Base-by-base conservation (phyloP, 2,888 invertebrate genomes). In the Anoplius nigerrimus region DNA sequence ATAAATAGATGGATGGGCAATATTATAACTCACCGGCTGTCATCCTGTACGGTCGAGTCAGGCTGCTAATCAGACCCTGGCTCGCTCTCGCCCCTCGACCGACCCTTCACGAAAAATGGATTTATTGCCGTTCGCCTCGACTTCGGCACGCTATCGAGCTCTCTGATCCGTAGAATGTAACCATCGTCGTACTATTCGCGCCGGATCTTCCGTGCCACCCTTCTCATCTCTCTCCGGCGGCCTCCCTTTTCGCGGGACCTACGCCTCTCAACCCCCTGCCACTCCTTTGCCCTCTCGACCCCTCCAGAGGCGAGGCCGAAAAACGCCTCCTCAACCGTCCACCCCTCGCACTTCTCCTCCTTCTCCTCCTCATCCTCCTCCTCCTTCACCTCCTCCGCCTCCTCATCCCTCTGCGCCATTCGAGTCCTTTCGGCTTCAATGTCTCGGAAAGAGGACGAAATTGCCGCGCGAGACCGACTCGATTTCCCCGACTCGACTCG, bases 1-100 rank as follows among this genome's bases (percentile, higher is more conserved):
- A 88, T 88, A 88, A 88, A 88, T 88, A 88, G 88, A 88, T 88
- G 88, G 88, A 88, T 88, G 88, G 88, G 88, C 88, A 88, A 88
- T 88, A 88, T 88, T 88, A 88, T 88, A 88, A 88, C 88, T 88
- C 88, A 88, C 88, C 85, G 85, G 87, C 88, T 88, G 88, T 88
- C 88, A 88, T 88, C 88, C 88, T 87, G 87, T 84, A 86, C 87
- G 88, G 87, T 83, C 87, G 87, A 88, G 88, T 88, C 88, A 87
- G 88, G 87, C 88, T 88, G 88, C 88, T 88, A 88, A 88, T 88
- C 88, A 88, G 88, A 88, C 87, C 88, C 88, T 84, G 86, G 74
- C 87, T 85, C 85, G 85, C 82, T 82, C 77, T 80, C 76, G 79
- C 79, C 78, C 76, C 75, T 80, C 74, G 79, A 76, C 81, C 75